Evolutionary conservation across 1,140 invertebrate genomes (phyloP).

Genomic region (Drosophila kepulauana): DNA sequence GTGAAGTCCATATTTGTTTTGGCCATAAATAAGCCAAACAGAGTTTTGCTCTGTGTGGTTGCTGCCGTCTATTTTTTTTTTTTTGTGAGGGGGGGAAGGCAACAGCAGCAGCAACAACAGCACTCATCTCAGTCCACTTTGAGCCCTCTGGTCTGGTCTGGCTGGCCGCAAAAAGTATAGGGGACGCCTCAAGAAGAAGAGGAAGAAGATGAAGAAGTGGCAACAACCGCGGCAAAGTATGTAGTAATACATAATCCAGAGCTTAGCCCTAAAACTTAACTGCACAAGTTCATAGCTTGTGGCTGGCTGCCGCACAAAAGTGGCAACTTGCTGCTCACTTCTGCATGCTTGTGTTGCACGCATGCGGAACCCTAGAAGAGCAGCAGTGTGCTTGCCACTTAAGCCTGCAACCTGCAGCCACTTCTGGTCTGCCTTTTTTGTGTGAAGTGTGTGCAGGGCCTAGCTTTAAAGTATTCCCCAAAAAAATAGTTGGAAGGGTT

Average conservation of each 20-base stretch:
- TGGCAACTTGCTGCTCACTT: conserved; percentile 40
- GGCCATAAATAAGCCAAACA: conserved; percentile 74
- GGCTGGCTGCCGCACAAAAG: conserved; percentile 37
- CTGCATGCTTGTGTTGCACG: conserved; percentile 52
- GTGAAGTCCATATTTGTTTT: conserved; percentile 62
- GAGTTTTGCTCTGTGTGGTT: conserved; percentile 43
- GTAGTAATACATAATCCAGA: conserved; percentile 69
- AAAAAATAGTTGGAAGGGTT: conserved; percentile 2
- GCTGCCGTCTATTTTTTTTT: conserved; percentile 33
- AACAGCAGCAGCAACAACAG: conserved; percentile 13
- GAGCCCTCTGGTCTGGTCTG: conserved; percentile 6
- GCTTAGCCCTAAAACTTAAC: conserved; percentile 81
- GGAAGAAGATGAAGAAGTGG: not conserved
- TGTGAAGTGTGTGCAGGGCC: conserved; percentile 45
- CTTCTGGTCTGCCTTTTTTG: conserved; percentile 41
- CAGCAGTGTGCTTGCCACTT: conserved; percentile 19
- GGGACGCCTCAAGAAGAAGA: conserved; percentile 16
- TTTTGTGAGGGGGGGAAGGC: not conserved
- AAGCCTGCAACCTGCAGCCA: conserved; percentile 53
- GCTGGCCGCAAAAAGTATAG: conserved; percentile 63
- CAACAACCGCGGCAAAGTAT: conserved; percentile 69
- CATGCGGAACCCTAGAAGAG: conserved; percentile 39
- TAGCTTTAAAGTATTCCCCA: conserved; percentile 11
- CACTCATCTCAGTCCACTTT: conserved; percentile 33
- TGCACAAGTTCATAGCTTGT: conserved; percentile 78